Base-by-base conservation (phyloP, 2,113 vertebrate species). In the Scomber japonicus region DNA sequence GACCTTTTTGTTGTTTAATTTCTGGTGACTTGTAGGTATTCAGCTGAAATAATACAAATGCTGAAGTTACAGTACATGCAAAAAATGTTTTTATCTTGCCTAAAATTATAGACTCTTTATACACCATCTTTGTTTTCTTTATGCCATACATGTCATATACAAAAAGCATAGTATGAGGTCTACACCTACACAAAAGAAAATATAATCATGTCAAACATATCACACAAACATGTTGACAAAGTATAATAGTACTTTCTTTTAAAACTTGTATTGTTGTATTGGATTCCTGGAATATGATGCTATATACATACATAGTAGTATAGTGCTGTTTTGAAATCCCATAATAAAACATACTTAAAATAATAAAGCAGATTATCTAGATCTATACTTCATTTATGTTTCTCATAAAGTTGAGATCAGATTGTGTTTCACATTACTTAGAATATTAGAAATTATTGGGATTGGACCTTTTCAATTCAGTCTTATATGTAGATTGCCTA, bases 381-480 rank as follows among this genome's bases (percentile, higher is more conserved):
- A 27, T 87, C n/a, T 82, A 86, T 78, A 87, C 54, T 87, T 75
- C 75, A 55, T 75, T 87, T 55, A 71, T 77, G 73, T 59, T 83
- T 64, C 57, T 76, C 57, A 5, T 64, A 73, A 53, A 76, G 71
- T 71, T 80, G 71, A 78, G 77, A 74, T 82, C 87, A 80, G 74
- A 68, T 30, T 66, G 44, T 57, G 40, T 81, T 87, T 88, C 4
- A 68, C 69, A 76, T 88, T 78, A 82, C 88, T 92, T 84, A 87
- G 87, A 90, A 89, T 90, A 93, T 91, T 91, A 80, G 61, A 85
- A 85, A 91, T 89, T 49, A 92, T 81, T 82, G 83, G 89, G 76
- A 89, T 89, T 78, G 71, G 75, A 84, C 84, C 71, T 63, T 81
- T 84, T 86, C 71, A 44, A 76, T 87, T 80, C 44, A 12, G 80